These are phyloP conservation scores for Scaptodrosophila latifasciaeformis DNA, from an alignment of 2,888 invertebrate genomes.

Conservation along the genomic window DNA sequence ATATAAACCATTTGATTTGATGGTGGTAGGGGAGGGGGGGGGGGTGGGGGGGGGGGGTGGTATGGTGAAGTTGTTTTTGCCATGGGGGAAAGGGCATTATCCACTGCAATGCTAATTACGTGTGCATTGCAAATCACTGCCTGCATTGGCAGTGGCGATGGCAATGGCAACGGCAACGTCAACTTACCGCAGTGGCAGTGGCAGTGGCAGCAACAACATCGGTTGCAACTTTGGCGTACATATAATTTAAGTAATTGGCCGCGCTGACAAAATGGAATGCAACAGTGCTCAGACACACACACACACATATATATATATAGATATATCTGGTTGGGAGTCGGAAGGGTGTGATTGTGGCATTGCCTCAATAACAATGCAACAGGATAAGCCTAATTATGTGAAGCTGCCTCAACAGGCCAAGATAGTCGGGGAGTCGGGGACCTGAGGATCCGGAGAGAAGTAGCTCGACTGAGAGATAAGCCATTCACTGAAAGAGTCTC, in stretches of 20 bases:
- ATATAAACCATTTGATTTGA: constrained; percentile 8
- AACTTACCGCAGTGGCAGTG: neutral
- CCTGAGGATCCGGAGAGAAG: too few relatives aligned
- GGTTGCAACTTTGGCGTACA: too few relatives aligned
- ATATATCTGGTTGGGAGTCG: neutral
- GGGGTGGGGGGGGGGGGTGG: too few relatives aligned
- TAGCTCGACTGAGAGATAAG: too few relatives aligned
- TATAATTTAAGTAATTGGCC: constrained; percentile 47
- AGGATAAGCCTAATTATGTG: constrained; percentile 47
- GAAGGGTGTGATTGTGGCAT: too few relatives aligned
- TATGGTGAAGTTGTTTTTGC: too few relatives aligned
- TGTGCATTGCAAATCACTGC: constrained; percentile 37
- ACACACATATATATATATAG: neutral
- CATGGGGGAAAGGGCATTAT: neutral
- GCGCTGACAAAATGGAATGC: constrained; percentile 36
- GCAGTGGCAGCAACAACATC: constrained; percentile 17
- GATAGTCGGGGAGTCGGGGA: neutral
- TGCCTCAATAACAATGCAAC: constrained; percentile 37
- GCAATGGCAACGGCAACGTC: neutral
- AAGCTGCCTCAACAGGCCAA: neutral
- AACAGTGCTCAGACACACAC: neutral
- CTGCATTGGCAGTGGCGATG: constrained; percentile 17
- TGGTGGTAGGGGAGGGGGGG: neutral
- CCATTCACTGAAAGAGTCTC: too few relatives aligned
- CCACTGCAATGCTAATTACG: constrained; percentile 30